Evolutionary conservation across 2,797 vertebrate genomes (phyloP).

Genomic region (Brotula barbata): DNA sequence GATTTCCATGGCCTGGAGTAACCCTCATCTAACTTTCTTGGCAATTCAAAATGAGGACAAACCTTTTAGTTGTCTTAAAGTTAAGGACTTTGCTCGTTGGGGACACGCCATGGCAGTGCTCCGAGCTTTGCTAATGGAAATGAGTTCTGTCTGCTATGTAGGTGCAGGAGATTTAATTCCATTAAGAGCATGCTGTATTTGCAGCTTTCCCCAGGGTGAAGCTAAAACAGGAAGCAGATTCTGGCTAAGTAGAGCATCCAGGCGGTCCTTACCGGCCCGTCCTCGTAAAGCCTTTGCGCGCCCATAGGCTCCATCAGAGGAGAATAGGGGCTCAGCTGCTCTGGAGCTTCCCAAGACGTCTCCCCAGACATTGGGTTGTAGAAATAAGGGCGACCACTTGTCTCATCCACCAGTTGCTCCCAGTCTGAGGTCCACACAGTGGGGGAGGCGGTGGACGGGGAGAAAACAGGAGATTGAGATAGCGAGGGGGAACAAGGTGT

Average conservation of each 20-base stretch:
- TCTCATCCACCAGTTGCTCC: conserved; percentile 87
- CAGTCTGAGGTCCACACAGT: conserved; percentile 76
- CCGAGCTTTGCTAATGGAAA: conserved; percentile 28
- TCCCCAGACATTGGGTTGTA: conserved; percentile 89
- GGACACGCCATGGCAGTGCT: conserved; percentile 17
- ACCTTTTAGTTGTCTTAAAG: conserved; percentile 21
- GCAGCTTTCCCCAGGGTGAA: conserved; percentile 63
- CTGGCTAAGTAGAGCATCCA: conserved; percentile 70
- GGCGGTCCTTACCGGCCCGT: conserved; percentile 82
- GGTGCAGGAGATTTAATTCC: conserved; percentile 63
- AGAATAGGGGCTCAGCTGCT: conserved; percentile 63
- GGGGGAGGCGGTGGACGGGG: conserved; percentile 63
- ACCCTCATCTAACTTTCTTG: neutral
- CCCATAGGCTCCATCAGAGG: conserved; percentile 73
- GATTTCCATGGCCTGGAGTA: neutral
- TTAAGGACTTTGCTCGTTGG: conserved; percentile 7
- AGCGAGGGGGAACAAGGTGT: conserved; percentile 58
- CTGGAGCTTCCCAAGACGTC: conserved; percentile 90
- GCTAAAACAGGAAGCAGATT: conserved; percentile 70
- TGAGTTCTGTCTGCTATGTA: conserved; percentile 55
- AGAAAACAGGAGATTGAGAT: conserved; percentile 55
- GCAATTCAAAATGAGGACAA: conserved; percentile 40
- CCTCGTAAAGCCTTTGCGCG: conserved; percentile 65
- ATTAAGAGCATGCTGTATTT: conserved; percentile 71
- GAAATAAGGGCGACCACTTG: conserved; percentile 86